phyloP scores from a whole-genome alignment of 2,888 invertebrate genomes.

The Cephus sareptanus region DNA sequence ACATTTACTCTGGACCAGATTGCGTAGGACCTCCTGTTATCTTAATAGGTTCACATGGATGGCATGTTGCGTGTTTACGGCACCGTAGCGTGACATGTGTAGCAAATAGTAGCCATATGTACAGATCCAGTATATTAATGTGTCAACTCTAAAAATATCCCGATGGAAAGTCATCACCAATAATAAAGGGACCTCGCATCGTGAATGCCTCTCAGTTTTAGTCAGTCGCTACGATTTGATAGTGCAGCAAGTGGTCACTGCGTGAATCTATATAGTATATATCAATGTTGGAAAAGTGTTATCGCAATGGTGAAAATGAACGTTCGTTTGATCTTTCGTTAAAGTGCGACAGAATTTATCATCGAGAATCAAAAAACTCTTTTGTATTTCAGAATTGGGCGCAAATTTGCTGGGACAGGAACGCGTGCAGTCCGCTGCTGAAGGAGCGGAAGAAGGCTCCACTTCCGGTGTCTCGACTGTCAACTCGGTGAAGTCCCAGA shows the following conservation, averaged over 20 bases:
- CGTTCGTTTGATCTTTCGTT: neutral
- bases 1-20: neutral
- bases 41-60: neutral
- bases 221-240: neutral
- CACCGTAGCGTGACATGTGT: neutral
- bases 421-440: constrained; percentile 65
- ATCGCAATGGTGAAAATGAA: neutral
- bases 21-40: neutral
- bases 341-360: neutral
- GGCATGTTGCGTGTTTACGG: neutral
- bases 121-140: constrained; percentile 31
- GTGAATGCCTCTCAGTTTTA: neutral
- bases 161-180: constrained; percentile 36
- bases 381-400: constrained; percentile 75
- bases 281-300: neutral
- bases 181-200: constrained; percentile 33
- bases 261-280: neutral
- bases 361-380: neutral
- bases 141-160: constrained; percentile 50
- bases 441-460: constrained; percentile 69
- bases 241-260: neutral
- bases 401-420: constrained; percentile 86
- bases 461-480: constrained; percentile 74
- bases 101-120: constrained; percentile 20
- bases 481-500: constrained; percentile 73